Base-by-base conservation (phyloP, 2,888 invertebrate genomes). In the Deilephila elpenor region DNA sequence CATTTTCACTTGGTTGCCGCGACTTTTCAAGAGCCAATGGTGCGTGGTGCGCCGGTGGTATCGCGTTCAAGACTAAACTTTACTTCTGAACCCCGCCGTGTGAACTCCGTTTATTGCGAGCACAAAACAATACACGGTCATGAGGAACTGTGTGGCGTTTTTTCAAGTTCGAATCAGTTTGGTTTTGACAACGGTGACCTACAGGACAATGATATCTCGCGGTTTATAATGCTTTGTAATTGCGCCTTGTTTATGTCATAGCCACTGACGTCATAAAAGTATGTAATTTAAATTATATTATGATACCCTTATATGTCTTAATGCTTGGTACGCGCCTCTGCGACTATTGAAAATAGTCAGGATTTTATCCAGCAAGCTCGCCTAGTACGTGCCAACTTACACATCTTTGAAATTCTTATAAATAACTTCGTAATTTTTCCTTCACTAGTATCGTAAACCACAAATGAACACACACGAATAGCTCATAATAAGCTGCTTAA, bases 1-100 rank as follows among this genome's bases (percentile, higher is more conserved):
- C 67, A 67, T 67, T 67, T 20, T 67, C 51, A 67, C 51, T 67
- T 20, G 75, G 78, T 82, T 81, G 77, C 78, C 83, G 83, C 80
- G 82, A 78, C 80, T 78, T 74, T 44, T 56, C n/a, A 56, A 77
- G 82, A 82, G 82, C 86, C 88, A 86, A 86, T 91, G 89, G 87
- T 88, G 93, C 94, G 94, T 94, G 89, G 88, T 93, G 88, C 84
- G 86, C 77, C 88, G 78, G 73, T 87, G 90, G 86, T 88, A 80
- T 87, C 93, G 90, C 93, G 91, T 80, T 81, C 82, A 83, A 86
- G 86, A 93, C 93, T 93, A 92, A 84, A 74, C 81, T 79, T 83
- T 85, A 84, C 86, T 86, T 88, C 84, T 86, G 87, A 85, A 87
- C 88, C 86, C 86, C 84, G 89, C 89, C 93, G 93, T 93, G 94